Conservation (phyloP, 2,113 vertebrate species). For the human region GRCh38 chr5:159770501-159771000, state of each 20-base stretch:
- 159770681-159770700: not conserved
- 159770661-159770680: not conserved
- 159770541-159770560: too few species aligned
- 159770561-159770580: too few species aligned
- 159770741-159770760: not conserved
- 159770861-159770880: constrained; percentile 16
- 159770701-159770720: not conserved
- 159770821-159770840: not conserved
- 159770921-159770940: too few species aligned
- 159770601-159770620: not conserved
- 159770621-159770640: not conserved
- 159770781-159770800: constrained; percentile 28
- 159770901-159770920: not conserved
- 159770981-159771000: too few species aligned
- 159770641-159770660: not conserved
- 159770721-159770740: constrained; percentile 1
- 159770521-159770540: too few species aligned
- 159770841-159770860: not conserved
- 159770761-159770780: not conserved
- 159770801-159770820: not conserved
- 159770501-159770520: too few species aligned
- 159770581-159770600: too few species aligned
- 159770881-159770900: not conserved
- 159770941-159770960: too few species aligned
- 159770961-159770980: too few species aligned